These are phyloP conservation scores for Eudemis profundana DNA, from an alignment of 2,888 invertebrate genomes.

Conservation along the genomic window DNA sequence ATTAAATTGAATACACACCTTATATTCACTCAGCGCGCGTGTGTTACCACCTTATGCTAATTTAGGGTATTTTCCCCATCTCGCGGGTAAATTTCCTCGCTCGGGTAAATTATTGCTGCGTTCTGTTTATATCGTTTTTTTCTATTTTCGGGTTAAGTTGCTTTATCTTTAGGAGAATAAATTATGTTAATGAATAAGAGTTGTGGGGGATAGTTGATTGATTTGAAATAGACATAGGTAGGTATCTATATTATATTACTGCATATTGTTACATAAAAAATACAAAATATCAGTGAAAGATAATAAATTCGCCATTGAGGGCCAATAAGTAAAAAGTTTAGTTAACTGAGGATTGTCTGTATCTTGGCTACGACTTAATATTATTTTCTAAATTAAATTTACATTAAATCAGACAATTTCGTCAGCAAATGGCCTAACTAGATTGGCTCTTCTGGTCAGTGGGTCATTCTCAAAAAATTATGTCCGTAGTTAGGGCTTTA, in stretches of 20 bases:
- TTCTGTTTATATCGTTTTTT: slow-evolving; percentile 38
- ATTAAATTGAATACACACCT: slow-evolving; percentile 42
- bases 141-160: slow-evolving; percentile 40
- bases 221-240: neutral
- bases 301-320: no score
- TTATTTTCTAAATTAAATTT: no score
- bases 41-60: slow-evolving; percentile 45
- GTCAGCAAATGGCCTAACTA: no score
- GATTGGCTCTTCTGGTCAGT: no score
- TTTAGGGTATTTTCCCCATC: slow-evolving; percentile 38
- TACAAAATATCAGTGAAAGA: neutral
- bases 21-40: slow-evolving; percentile 36
- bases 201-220: slow-evolving; percentile 2
- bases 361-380: no score
- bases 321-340: no score
- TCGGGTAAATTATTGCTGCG: slow-evolving; percentile 46
- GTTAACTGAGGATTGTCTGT: no score
- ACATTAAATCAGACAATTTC: no score
- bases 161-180: slow-evolving; percentile 31
- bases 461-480: no score
- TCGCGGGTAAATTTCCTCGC: slow-evolving; percentile 39
- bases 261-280: neutral
- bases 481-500: no score
- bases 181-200: slow-evolving; percentile 22
- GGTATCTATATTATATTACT: neutral